phyloP scores from a whole-genome alignment of 1,140 invertebrate genomes.

The Drusus annulatus region DNA sequence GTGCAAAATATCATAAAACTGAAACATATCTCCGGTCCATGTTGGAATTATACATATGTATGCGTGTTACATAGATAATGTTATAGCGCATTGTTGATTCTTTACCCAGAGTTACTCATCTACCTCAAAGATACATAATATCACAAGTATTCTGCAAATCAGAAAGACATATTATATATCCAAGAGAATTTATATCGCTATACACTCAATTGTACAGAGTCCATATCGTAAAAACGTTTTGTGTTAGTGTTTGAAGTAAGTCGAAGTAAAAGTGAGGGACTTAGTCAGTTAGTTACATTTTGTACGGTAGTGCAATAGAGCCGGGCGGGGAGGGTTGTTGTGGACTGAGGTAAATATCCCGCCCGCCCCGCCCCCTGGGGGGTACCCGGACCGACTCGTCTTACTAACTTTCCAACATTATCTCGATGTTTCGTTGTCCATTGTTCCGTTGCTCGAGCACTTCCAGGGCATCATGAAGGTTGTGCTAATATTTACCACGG shows the following conservation, averaged over 20 bases:
- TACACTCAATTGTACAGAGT: slow-evolving; percentile 48
- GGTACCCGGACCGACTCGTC: not conserved
- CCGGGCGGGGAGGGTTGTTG: not conserved
- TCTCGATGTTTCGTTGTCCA: slow-evolving; percentile 3
- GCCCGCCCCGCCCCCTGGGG: not conserved
- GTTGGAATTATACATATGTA: not conserved
- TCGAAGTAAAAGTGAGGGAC: not conserved
- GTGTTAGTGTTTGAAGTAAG: slow-evolving; percentile 14
- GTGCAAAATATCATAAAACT: not conserved
- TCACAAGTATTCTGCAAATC: not conserved
- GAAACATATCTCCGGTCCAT: slow-evolving; percentile 25
- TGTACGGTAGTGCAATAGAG: not conserved
- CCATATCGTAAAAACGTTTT: slow-evolving; percentile 50
- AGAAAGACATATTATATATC: slow-evolving; percentile 17
- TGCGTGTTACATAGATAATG: not conserved
- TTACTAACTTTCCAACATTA: not conserved
- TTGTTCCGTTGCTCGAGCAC: slow-evolving; percentile 1
- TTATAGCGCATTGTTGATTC: not conserved
- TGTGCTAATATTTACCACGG: slow-evolving; percentile 51
- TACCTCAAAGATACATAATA: slow-evolving; percentile 38
- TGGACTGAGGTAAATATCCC: not conserved
- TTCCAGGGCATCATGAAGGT: slow-evolving; percentile 26
- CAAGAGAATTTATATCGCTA: slow-evolving; percentile 24
- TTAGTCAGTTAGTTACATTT: not conserved
- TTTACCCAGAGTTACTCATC: slow-evolving; percentile 34